A percentile compares a stretch with the other conserved stretches of the same genome.
These are phyloP conservation scores for Jacana jacana DNA, from an alignment of 2,113 vertebrate genomes.

Conservation along the genomic window DNA sequence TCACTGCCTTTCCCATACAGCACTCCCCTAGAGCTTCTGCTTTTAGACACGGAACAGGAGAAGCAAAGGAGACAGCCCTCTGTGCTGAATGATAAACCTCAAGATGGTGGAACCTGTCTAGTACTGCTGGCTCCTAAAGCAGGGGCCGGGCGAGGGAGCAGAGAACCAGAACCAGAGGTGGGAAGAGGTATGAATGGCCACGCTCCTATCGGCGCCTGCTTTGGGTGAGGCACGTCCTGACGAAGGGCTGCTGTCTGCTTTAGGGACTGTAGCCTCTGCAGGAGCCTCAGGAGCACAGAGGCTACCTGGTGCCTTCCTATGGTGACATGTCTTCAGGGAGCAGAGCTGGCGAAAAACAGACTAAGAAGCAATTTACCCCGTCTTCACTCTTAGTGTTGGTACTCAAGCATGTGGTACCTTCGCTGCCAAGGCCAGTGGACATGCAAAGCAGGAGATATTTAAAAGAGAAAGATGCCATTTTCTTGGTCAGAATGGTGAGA, in stretches of 20 bases:
- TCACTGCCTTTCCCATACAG: background rate
- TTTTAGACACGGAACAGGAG: background rate
- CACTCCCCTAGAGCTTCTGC: background rate
- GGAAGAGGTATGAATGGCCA: background rate
- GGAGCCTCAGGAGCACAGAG: background rate
- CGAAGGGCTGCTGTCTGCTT: background rate
- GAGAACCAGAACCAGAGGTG: background rate
- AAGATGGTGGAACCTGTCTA: accelerated
- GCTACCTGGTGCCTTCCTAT: accelerated
- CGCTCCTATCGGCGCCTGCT: accelerated
- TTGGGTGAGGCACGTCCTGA: background rate
- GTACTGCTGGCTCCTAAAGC: background rate
- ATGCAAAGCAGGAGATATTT: background rate
- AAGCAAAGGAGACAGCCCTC: background rate
- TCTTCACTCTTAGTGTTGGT: accelerated
- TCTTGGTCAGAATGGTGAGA: background rate
- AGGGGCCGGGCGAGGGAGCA: background rate
- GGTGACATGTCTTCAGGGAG: background rate
- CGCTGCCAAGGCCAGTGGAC: background rate
- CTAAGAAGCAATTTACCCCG: background rate
- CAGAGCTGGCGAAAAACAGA: background rate
- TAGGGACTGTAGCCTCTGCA: background rate
- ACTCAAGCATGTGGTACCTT: accelerated
- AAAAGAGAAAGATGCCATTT: background rate
- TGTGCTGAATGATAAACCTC: background rate